Evolutionary conservation across 2,888 invertebrate species (phyloP).

Genomic region (Girardia tigrina): DNA sequence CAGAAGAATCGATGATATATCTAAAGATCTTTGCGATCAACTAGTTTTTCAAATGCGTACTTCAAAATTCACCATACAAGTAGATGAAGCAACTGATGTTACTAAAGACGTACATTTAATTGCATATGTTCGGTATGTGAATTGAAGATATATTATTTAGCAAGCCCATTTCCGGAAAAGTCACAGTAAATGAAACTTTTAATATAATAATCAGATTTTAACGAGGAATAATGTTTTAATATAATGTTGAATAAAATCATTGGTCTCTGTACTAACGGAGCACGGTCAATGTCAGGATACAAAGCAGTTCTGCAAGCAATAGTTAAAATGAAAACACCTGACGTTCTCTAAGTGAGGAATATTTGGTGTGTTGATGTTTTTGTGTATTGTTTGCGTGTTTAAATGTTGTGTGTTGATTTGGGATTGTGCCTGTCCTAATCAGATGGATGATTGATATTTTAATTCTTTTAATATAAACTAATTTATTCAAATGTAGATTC

Average conservation of each 20-base stretch:
- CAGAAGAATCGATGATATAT: slow-evolving; percentile 5
- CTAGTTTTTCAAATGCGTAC: not conserved
- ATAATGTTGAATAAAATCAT: not conserved
- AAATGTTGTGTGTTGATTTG: no score
- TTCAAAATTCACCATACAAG: not conserved
- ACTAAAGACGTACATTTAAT: not conserved
- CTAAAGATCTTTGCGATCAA: not conserved
- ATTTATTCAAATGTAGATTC: no score
- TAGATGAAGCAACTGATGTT: not conserved
- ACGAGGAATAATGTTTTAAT: not conserved
- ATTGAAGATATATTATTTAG: slow-evolving; percentile 11
- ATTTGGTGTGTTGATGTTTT: no score
- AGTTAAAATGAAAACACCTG: not conserved
- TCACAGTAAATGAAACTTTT: not conserved
- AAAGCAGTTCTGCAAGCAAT: slow-evolving; percentile 21
- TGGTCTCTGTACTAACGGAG: slow-evolving; percentile 8
- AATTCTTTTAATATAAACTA: no score
- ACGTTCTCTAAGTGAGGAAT: no score
- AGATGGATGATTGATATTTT: no score
- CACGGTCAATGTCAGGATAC: slow-evolving; percentile 19
- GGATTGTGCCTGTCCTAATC: no score
- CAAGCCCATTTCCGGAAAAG: not conserved
- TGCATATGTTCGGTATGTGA: not conserved
- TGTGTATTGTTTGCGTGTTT: no score
- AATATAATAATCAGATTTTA: slow-evolving; percentile 8